A percentile compares a stretch with the other conserved stretches of the same genome.
Evolutionary conservation across 2,113 vertebrate genomes (phyloP).

Genomic region (Himantopus leucocephalus): DNA sequence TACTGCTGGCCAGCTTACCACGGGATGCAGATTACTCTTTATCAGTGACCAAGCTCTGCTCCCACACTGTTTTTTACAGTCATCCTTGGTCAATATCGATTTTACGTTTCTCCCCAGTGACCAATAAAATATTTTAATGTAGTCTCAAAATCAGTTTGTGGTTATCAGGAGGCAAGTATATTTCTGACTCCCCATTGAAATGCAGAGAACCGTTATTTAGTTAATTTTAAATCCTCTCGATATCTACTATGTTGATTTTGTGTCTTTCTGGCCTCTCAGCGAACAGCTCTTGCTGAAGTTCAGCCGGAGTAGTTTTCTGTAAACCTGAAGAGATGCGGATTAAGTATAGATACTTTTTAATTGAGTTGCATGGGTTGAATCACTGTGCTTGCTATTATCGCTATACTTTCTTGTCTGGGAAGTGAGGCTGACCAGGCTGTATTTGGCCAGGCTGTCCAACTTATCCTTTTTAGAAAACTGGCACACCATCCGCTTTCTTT

Average conservation of each 20-base stretch:
- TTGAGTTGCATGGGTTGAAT: not conserved
- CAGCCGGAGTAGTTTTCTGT: not conserved
- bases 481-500: slow-evolving; percentile 32
- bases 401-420: not conserved
- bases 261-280: not conserved
- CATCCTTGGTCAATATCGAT: not conserved
- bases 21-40: not conserved
- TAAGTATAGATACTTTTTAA: not conserved
- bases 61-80: not conserved
- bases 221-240: not conserved
- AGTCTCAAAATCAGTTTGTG: not conserved
- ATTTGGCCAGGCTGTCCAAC: not conserved
- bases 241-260: not conserved
- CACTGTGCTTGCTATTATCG: not conserved
- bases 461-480: slow-evolving; percentile 34
- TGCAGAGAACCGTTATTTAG: not conserved
- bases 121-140: not conserved
- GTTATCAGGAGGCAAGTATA: not conserved
- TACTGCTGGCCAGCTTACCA: not conserved
- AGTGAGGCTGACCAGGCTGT: not conserved
- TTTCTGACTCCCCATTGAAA: not conserved
- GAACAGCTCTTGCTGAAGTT: not conserved
- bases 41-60: not conserved
- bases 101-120: not conserved
- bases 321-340: not conserved